Percentiles rank a stretch among this genome's conserved stretches.
Evolutionary conservation across 2,113 vertebrate species (phyloP).

Genomic region (Hiodon alosoides): DNA sequence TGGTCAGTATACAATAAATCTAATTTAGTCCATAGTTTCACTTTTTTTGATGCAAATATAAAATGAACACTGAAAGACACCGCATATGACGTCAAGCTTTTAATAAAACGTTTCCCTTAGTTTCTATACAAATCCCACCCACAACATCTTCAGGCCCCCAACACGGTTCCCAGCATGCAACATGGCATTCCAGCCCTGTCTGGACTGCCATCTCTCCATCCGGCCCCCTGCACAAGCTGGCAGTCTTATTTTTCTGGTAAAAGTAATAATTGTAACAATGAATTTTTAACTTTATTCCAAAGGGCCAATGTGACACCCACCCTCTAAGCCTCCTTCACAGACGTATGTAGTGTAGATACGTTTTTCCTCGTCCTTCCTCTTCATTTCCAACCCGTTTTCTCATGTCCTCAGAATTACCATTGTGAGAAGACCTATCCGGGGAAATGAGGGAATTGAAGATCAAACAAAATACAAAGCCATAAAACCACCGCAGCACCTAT

Average conservation of each 20-base stretch:
- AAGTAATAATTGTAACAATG: neutral
- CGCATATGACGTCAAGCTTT: constrained; percentile 34
- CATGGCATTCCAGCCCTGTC: neutral
- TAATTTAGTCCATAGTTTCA: too few relatives aligned
- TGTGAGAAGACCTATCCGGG: constrained; percentile 87
- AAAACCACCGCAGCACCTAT: neutral
- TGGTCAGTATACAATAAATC: too few relatives aligned
- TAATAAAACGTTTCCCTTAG: constrained; percentile 32
- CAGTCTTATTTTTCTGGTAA: neutral
- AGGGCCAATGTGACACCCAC: neutral
- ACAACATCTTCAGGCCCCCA: neutral
- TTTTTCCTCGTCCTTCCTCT: neutral
- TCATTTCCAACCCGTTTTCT: neutral
- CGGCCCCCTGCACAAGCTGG: neutral
- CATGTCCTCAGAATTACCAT: constrained; percentile 86
- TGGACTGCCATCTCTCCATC: neutral
- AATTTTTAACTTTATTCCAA: neutral
- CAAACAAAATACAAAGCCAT: neutral
- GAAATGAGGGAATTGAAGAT: constrained; percentile 5
- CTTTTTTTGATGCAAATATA: neutral
- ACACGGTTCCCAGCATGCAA: neutral
- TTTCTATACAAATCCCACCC: constrained; percentile 10
- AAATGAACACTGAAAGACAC: constrained; percentile 32
- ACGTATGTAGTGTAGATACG: constrained; percentile 11
- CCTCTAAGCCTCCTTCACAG: constrained; percentile 19